Evolutionary conservation across 2,797 vertebrate genomes (phyloP), one percentile per base, ranked within the genome.

Genomic region (Pogonophryne albipinna): DNA sequence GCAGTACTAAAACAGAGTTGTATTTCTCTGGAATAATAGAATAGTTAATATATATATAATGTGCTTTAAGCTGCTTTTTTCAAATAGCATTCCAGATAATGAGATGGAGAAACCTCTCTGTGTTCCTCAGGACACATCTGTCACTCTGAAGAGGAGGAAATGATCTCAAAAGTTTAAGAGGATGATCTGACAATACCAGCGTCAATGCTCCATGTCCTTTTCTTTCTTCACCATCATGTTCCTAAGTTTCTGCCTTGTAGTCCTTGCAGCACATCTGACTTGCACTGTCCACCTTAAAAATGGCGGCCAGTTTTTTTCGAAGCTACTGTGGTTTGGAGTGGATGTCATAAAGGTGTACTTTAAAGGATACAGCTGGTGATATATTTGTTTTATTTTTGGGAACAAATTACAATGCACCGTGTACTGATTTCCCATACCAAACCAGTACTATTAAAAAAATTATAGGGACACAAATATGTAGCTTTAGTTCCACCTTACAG

Each of bases 61-160:
- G 81, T 80, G 75, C 74, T 82, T 79, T 77, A 76, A 84, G 80
- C 80, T 85, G 85, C 81, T 87, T 78, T 83, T 75, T 78, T 82
- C 65, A 23, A 84, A 77, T 71, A 75, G 71, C 82, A 76, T 80
- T 89, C 70, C 82, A 83, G 76, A 64, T 69, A 20, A 64, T 57
- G 63, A 84, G 61, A 84, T 41, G 52, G 64, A 45, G 64, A 47
- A 45, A n/a, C 68, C 66, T 79, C 42, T 63, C 45, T 31, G 19
- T 41, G 41, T 67, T 83, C 62, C 83, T 87, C 90, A 89, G 91
- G 89, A 85, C 67, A 17, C 68, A 6, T 63, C 15, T 16, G 64
- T 63, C 69, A 17, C 69, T 64, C 49, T 66, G 44, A 67, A 70
- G 56, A 52, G 50, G 71, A 53, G 34, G 47, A 58, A 82, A 61